A percentile compares a stretch with the other conserved stretches of the same genome.
Evolutionary conservation across 2,888 invertebrate genomes (phyloP).

Genomic region (Ethmia dodecea): DNA sequence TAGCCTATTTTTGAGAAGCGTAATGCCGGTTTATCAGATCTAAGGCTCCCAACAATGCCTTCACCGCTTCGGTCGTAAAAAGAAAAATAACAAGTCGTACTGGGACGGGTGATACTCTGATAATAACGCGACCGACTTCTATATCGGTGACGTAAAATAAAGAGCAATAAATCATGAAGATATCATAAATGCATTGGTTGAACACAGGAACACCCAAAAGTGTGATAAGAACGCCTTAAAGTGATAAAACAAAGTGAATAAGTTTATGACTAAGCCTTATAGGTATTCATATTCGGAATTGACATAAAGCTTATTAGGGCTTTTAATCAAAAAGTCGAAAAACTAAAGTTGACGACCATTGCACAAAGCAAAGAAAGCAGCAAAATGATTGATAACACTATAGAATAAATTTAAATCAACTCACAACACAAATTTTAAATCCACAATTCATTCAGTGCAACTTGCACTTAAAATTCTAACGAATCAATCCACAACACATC

Average conservation of each 20-base stretch:
- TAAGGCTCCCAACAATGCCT: constrained; percentile 38
- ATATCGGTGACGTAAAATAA: constrained; percentile 40
- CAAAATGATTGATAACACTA: background rate
- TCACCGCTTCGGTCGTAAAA: constrained; percentile 29
- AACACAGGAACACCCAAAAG: constrained; percentile 1
- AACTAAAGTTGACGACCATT: constrained; percentile 1
- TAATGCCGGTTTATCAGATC: constrained; percentile 49
- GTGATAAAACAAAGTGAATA: background rate
- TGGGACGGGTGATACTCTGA: constrained; percentile 28
- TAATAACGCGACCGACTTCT: constrained; percentile 52
- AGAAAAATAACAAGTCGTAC: constrained; percentile 35
- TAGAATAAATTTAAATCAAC: constrained; percentile 13
- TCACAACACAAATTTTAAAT: constrained; percentile 43
- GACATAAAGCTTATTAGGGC: background rate
- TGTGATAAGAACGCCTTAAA: no score
- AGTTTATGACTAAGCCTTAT: background rate
- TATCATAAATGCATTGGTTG: no score
- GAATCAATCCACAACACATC: constrained; percentile 37
- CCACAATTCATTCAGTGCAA: constrained; percentile 36
- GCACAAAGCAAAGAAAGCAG: constrained; percentile 1
- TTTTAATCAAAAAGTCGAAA: constrained; percentile 2
- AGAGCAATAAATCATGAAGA: constrained; percentile 47
- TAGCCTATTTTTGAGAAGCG: constrained; percentile 54
- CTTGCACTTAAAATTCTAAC: constrained; percentile 31
- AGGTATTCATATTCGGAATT: background rate